Evolutionary conservation across 2,888 invertebrate genomes (phyloP).

Genomic region (Caenorhabditis virilis): DNA sequence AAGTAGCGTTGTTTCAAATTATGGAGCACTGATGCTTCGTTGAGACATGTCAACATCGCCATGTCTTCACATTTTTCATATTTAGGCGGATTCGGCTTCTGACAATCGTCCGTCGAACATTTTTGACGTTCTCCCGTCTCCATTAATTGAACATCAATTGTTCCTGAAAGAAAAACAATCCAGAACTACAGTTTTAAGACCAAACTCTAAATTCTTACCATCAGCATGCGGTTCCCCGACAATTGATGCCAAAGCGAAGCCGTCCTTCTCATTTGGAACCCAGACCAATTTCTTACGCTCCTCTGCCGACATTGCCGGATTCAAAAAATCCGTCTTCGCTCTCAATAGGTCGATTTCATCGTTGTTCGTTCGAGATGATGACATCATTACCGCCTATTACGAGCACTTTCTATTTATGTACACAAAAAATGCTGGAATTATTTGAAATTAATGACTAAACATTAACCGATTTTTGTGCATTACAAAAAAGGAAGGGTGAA

Average conservation of each 20-base stretch:
- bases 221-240: constrained; percentile 89
- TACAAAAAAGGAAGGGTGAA: no score
- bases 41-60: constrained; percentile 98
- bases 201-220: constrained; percentile 74
- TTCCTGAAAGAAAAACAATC: constrained; percentile 32
- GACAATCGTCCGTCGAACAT: constrained; percentile 73
- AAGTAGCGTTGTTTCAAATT: constrained; percentile 99
- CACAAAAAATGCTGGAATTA: no score
- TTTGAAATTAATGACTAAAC: no score
- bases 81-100: constrained; percentile 94
- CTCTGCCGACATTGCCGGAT: constrained; percentile 77
- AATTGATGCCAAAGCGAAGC: constrained; percentile 91
- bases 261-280: constrained; percentile 88
- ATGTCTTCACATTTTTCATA: constrained; percentile 99
- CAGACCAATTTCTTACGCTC: constrained; percentile 96
- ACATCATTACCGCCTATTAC: constrained; percentile 30
- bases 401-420: no score
- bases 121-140: constrained; percentile 79
- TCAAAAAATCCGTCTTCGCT: constrained; percentile 28
- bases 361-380: constrained; percentile 29
- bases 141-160: constrained; percentile 85
- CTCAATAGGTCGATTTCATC: constrained; percentile 34
- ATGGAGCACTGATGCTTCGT: constrained; percentile 98
- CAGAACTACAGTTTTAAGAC: not conserved
- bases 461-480: no score